Conservation (phyloP, 37 sponge, comb jelly and placozoan species). For the Aphrocallistes beatrix region DNA sequence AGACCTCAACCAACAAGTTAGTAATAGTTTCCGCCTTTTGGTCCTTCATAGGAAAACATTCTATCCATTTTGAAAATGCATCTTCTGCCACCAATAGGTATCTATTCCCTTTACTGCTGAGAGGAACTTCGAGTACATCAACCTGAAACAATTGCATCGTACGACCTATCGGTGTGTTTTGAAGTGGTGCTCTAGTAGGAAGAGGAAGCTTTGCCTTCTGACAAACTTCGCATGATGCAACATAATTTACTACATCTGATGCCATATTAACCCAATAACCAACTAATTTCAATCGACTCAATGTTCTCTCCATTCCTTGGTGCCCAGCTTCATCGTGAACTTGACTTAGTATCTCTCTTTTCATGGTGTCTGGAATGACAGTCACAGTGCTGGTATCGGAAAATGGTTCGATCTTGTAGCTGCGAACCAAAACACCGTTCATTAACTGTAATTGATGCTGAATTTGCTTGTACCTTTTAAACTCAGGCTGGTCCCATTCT, state of each 20-base stretch:
- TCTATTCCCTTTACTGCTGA: constrained; percentile 23
- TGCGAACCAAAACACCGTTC: constrained; percentile 30
- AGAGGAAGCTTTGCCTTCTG: constrained; percentile 13
- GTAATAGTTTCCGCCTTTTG: constrained; percentile 17
- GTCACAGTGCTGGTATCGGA: no score
- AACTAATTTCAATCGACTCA: constrained; percentile 12
- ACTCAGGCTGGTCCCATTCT: constrained; percentile 18
- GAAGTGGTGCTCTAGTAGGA: neutral
- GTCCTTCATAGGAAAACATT: no score
- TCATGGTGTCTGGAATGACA: no score
- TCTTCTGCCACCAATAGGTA: constrained; percentile 35
- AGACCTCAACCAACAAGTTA: constrained; percentile 21
- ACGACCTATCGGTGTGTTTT: constrained; percentile 17
- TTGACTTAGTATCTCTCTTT: no score
- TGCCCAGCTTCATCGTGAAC: constrained; percentile 41
- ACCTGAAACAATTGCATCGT: constrained; percentile 27
- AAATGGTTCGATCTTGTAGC: constrained; percentile 23
- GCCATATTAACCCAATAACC: constrained; percentile 46
- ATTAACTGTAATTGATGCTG: constrained; percentile 21
- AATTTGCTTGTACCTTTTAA: constrained; percentile 32
- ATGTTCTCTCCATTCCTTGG: constrained; percentile 32
- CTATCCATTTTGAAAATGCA: constrained; percentile 48
- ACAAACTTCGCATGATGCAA: constrained; percentile 26
- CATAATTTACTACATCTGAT: constrained; percentile 20
- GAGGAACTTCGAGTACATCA: constrained; percentile 27